Evolutionary conservation across 2,888 invertebrate genomes (phyloP).

Genomic region (Mactromeris polynyma): DNA sequence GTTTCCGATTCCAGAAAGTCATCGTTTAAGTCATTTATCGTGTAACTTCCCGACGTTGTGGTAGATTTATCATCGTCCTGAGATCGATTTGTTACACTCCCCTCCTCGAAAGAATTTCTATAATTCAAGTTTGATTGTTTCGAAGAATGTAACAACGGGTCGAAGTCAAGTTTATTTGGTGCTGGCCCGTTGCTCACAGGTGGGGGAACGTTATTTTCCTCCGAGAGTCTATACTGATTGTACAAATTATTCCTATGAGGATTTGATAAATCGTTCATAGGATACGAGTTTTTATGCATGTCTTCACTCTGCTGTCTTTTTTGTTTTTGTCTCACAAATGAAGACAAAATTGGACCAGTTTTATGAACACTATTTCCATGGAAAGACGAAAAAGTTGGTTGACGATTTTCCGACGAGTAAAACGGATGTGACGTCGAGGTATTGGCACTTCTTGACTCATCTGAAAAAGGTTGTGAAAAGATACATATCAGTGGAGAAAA

Average conservation of each 20-base stretch:
- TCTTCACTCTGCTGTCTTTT: conserved; percentile 43
- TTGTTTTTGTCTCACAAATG: conserved; percentile 58
- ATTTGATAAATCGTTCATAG: conserved; percentile 68
- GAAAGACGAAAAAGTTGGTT: conserved; percentile 68
- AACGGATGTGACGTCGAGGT: conserved; percentile 67
- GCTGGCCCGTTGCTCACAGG: conserved; percentile 41
- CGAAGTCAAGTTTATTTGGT: conserved; percentile 48
- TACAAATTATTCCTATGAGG: conserved; percentile 53
- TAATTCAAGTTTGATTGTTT: conserved; percentile 66
- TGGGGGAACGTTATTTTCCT: conserved; percentile 39
- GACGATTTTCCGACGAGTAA: conserved; percentile 65
- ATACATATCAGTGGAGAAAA: not conserved
- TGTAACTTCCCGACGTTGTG: conserved; percentile 83
- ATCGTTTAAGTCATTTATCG: conserved; percentile 77
- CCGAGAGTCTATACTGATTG: conserved; percentile 44
- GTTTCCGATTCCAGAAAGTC: conserved; percentile 58
- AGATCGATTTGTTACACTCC: conserved; percentile 52
- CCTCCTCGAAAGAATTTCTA: conserved; percentile 61
- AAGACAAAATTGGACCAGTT: conserved; percentile 62
- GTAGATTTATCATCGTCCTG: conserved; percentile 81
- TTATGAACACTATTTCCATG: conserved; percentile 66
- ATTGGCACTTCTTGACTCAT: conserved; percentile 66
- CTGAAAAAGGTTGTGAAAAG: conserved; percentile 41
- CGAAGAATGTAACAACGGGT: conserved; percentile 53
- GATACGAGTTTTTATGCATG: conserved; percentile 53